Conservation (phyloP, 92 coral and sea anemone genomes). For the Bergia puertoricense region DNA sequence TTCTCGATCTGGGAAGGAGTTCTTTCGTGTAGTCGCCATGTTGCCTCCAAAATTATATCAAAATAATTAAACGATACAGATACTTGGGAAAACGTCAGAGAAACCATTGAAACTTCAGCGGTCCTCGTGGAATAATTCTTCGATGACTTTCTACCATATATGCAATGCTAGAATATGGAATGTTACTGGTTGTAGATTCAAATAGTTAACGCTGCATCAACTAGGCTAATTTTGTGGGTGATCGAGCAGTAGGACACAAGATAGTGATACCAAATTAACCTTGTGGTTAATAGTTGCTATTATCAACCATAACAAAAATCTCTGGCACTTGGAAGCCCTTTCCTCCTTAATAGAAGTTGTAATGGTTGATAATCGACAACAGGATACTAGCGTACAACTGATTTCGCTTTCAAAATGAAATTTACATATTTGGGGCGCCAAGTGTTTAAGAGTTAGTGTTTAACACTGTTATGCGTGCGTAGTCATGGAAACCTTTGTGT, state of each 20-base stretch:
- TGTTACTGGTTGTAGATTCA: not conserved
- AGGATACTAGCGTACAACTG: not conserved
- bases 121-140: not conserved
- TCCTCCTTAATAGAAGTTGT: conserved; percentile 2
- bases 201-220: not conserved
- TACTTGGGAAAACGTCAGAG: not conserved
- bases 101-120: too few species aligned
- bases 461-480: conserved; percentile 12
- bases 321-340: not conserved
- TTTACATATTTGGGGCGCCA: not conserved
- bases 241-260: not conserved
- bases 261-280: conserved; percentile 17
- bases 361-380: conserved; percentile 12
- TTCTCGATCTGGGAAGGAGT: conserved; percentile 48
- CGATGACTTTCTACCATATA: not conserved
- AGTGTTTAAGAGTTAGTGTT: conserved; percentile 16
- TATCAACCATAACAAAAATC: not conserved
- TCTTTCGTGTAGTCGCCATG: conserved; percentile 60
- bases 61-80: not conserved
- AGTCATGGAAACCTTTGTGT: conserved; percentile 15
- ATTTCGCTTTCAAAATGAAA: not conserved
- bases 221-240: not conserved
- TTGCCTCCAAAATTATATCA: not conserved
- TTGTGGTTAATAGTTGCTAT: not conserved
- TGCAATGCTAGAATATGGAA: not conserved